Evolutionary conservation across 2,888 invertebrate species (phyloP).

Genomic region (Caenorhabditis sp.): DNA sequence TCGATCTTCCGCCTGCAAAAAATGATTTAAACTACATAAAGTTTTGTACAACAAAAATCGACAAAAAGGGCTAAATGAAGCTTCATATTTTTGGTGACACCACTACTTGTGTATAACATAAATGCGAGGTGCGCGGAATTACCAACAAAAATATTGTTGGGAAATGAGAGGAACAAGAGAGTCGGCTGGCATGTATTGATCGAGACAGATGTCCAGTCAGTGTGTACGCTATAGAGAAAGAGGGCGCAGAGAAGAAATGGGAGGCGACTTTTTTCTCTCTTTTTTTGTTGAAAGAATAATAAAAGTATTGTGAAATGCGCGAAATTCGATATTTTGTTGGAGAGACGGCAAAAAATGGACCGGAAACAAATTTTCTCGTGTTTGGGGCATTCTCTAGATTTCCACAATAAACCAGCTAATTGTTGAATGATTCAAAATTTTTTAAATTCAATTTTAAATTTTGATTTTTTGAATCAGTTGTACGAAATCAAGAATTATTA

Average conservation of each 20-base stretch:
- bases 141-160: neutral
- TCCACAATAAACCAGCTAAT: no score
- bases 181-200: slow-evolving; percentile 19
- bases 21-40: slow-evolving; percentile 1
- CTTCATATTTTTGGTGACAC: neutral
- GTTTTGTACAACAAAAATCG: neutral
- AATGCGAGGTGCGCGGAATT: slow-evolving; percentile 10
- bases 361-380: no score
- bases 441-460: no score
- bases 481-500: no score
- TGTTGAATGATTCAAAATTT: no score
- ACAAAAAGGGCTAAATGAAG: neutral
- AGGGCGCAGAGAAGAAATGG: slow-evolving; percentile 2
- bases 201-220: slow-evolving; percentile 7
- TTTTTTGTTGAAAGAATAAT: neutral
- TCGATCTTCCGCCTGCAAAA: slow-evolving; percentile 47
- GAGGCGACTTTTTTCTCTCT: neutral
- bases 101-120: neutral
- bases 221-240: neutral
- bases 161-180: slow-evolving; percentile 4
- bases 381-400: no score
- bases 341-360: neutral
- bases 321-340: slow-evolving; percentile 4
- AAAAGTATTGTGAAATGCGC: slow-evolving; percentile 16
- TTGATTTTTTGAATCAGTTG: no score